These are phyloP conservation scores for Terrapene triunguis DNA, from an alignment of 2,113 vertebrate species.

Conservation along the genomic window DNA sequence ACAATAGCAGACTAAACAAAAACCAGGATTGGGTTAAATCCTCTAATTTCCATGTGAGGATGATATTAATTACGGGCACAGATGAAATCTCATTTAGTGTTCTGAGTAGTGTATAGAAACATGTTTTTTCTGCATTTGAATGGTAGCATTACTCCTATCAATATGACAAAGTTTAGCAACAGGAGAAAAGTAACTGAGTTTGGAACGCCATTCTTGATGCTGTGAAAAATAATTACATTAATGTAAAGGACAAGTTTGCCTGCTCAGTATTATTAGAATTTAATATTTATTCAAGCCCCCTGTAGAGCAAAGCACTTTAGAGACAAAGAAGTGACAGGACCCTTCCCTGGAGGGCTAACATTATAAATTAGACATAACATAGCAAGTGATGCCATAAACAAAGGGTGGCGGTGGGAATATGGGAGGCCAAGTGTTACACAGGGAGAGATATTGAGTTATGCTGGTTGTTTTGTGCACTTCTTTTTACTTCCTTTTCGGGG, in stretches of 20 bases:
- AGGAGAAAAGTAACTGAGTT: slow-evolving; percentile 22
- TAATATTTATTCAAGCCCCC: background rate
- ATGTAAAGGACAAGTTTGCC: background rate
- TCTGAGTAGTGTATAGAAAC: background rate
- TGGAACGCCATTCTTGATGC: slow-evolving; percentile 35
- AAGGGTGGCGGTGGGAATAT: background rate
- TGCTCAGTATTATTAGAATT: background rate
- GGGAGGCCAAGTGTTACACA: background rate
- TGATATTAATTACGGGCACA: background rate
- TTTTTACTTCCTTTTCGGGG: background rate
- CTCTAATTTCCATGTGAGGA: background rate
- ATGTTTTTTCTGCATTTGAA: background rate
- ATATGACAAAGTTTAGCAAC: background rate
- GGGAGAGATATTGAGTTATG: background rate
- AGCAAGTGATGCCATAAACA: background rate
- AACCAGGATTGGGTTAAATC: background rate
- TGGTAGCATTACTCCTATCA: background rate
- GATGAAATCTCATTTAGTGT: background rate
- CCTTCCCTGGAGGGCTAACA: background rate
- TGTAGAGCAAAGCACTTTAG: background rate
- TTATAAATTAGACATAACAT: background rate
- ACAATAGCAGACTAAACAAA: background rate
- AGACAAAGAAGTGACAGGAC: background rate
- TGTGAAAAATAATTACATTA: slow-evolving; percentile 10
- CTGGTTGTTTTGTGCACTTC: background rate